A percentile compares a stretch with the other conserved stretches of the same genome.
Conservation (phyloP, 2,888 invertebrate species). For the Embidobia sp. region DNA sequence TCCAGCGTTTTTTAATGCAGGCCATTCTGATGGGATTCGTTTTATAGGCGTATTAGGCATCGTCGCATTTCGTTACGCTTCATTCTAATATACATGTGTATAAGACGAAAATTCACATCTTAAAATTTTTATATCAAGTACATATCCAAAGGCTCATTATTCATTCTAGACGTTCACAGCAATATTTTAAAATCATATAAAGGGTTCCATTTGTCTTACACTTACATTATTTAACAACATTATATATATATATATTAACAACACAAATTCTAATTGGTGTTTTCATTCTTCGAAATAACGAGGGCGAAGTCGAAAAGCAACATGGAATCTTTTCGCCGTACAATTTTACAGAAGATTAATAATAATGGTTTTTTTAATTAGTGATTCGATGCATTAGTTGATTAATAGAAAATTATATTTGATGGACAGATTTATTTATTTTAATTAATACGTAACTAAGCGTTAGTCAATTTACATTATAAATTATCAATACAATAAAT, state of each 20-base stretch:
- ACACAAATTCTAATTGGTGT: constrained; percentile 32
- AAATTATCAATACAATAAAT: no score
- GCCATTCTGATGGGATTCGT: no score
- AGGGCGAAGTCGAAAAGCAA: not conserved
- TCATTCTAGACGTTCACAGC: constrained; percentile 12
- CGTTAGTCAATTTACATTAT: no score
- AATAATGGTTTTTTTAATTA: no score
- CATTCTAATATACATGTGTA: constrained; percentile 38
- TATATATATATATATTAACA: constrained; percentile 17
- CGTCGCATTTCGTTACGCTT: constrained; percentile 45
- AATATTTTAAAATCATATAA: constrained; percentile 23
- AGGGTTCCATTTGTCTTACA: constrained; percentile 6
- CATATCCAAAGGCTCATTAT: constrained; percentile 11
- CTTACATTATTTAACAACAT: constrained; percentile 23
- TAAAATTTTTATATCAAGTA: constrained; percentile 13
- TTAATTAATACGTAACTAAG: no score
- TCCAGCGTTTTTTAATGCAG: no score
- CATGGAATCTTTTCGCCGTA: no score
- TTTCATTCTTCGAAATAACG: constrained; percentile 10
- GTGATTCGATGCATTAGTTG: no score
- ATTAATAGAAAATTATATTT: no score
- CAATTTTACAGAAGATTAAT: no score
- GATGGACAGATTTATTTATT: no score
- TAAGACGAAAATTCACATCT: constrained; percentile 25
- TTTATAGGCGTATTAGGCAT: constrained; percentile 64